These are phyloP conservation scores for Dendrolimus pini DNA, from an alignment of 2,888 invertebrate genomes.

Conservation along the genomic window DNA sequence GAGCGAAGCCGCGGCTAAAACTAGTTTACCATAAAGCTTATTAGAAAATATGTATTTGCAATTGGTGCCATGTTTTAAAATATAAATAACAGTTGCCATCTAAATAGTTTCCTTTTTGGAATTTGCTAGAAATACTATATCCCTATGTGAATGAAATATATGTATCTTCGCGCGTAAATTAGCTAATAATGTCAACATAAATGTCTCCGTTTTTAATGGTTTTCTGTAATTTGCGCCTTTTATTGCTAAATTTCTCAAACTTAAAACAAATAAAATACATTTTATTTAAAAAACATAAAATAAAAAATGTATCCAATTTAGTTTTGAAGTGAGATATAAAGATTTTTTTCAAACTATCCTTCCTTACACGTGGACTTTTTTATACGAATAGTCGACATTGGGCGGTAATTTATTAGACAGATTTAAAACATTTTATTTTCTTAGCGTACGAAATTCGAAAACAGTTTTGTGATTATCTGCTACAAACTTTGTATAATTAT, in stretches of 20 bases:
- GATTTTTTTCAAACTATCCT: neutral
- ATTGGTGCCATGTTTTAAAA: too few species aligned
- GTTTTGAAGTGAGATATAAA: neutral
- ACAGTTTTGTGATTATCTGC: too few species aligned
- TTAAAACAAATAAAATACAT: slow-evolving; percentile 12
- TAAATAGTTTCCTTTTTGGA: too few species aligned
- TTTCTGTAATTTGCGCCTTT: slow-evolving; percentile 18
- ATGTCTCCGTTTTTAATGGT: slow-evolving; percentile 21
- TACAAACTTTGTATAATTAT: too few species aligned
- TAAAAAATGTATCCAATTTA: neutral
- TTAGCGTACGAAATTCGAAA: too few species aligned
- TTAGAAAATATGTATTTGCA: too few species aligned
- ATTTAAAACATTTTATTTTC: neutral
- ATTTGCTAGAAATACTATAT: too few species aligned
- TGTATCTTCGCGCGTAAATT: slow-evolving; percentile 14
- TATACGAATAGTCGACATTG: neutral
- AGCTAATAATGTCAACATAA: slow-evolving; percentile 19
- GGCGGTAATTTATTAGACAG: neutral
- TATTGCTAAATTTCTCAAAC: slow-evolving; percentile 21
- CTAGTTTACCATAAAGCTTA: too few species aligned
- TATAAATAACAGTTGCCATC: too few species aligned
- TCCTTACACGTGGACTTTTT: neutral
- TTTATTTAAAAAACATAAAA: neutral
- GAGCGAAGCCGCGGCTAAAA: too few species aligned
- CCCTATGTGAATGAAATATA: too few species aligned